Base-by-base conservation (phyloP, 2,797 vertebrate genomes). In the Helicolenus hilgendorfi region DNA sequence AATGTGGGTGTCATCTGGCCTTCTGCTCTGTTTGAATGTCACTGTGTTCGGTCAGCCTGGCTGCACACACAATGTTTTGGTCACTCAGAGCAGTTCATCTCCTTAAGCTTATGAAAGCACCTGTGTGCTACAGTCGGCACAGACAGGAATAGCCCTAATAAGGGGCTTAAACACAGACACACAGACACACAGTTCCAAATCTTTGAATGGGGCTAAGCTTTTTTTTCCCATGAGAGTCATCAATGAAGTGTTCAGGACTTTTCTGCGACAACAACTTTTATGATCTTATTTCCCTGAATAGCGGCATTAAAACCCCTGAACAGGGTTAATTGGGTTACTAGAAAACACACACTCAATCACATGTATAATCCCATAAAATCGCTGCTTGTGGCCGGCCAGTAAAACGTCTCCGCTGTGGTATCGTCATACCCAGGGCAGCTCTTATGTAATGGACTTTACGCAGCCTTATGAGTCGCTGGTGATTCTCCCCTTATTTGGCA, bases 111-210 rank as follows among this genome's bases (percentile, higher is more conserved):
- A 86, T 79, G 76, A 93, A 93, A 96, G 93, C 69, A 87, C 84
- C 86, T 92, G 58, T 81, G 84, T 77, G 49, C 81, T 83, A 45
- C 79, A 80, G 76, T 91, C 27, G 56, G 69, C 77, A 85, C 71
- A 67, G 77, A 92, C 91, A 87, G 78, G 83, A 94, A 94, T 93
- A 96, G 86, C 64, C 62, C 77, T 77, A 80, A 85, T 94, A 92
- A 94, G 86, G 84, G 70, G 91, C 89, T 96, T 95, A 94, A 60
- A 84, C 45, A 27, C 62, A 79, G 18, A 59, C 56, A 55, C 71
- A 62, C 73, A 84, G 15, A 74, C 60, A 83, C 75, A 27, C 41
- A 56, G 26, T 26, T 77, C 20, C 14, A 76, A 7, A 55, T 86
- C 76, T 70, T 6, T 88, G 76, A 92, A 87, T 89, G 79, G 63